Evolutionary conservation across 1,140 invertebrate species (phyloP), one percentile per base, ranked within the genome.

Genomic region (Matsumurasca onukii): DNA sequence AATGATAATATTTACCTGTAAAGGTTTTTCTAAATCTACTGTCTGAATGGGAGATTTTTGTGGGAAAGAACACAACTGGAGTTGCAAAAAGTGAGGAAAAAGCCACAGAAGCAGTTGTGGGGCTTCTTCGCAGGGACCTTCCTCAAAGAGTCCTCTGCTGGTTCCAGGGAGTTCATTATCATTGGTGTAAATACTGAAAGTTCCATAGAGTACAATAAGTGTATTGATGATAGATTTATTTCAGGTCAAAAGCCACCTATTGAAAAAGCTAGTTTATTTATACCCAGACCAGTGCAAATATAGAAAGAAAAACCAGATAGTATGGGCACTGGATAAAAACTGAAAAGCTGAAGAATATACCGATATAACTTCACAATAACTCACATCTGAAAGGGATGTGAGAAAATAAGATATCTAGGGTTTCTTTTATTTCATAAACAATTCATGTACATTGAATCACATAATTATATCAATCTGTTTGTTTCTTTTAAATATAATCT

Each of bases 21-120:
- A 62, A 24, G 75, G 59, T 27, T 52, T 64, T 51, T 89, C 87
- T 48, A 88, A 75, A 61, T 77, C 78, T n/a, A 76, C 75, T 2
- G 86, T 79, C 25, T 77, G 61, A 61, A 88, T 82, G 0, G 86
- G 84, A 17, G 78, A 75, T 69, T 75, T 83, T 78, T 94, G 92
- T 17, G 88, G 86, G 75, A 93, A 93, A 94, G 80, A 1, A 91
- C 91, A 76, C 92, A 94, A 62, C 89, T 0, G 92, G 92, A 2
- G 91, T 93, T n/a, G 92, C 91, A 75, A 94, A 90, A 0, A 90
- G 89, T 3, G 94, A 80, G 71, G 88, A 88, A 22, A 91, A 74
- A 5, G 91, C 92, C 90, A 87, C 59, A 92, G 78, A 0, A 82
- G 75, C 31, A 91, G 80, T 77, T 93, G 89, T 30, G 88, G 80